Base-by-base conservation (phyloP, 1,140 invertebrate genomes). In the Orussus abietinus region DNA sequence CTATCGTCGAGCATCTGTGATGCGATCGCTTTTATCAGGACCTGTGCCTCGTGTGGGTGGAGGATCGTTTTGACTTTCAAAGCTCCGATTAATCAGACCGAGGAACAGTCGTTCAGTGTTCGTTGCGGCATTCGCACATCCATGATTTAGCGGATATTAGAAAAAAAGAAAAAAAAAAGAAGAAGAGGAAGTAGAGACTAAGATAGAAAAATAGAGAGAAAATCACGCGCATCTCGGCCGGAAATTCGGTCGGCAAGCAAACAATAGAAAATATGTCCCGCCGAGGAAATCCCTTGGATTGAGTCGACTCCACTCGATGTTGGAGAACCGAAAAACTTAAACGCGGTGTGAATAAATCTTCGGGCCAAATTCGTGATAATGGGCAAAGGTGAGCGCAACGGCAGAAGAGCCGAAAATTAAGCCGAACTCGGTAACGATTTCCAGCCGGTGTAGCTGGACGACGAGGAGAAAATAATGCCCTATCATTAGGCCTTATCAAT, bases 71-170 rank as follows among this genome's bases (percentile, higher is more conserved):
- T 10, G 2, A 38, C 32, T 40, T 38, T 47, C 15, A 15, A 42
- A 32, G 39, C 19, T 46, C 25, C 25, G 17, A 11, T 31, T 5
- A 30, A 40, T 37, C 39, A 6, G n/a, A 18, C 30, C 14, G 38
- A 46, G 22, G 40, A 47, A 42, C 51, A 45, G 41, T 28, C 43
- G 30, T 40, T 25, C 47, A 55, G 47, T 54, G 41, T 51, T 45
- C 36, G 38, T 13, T 41, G 47, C 25, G 47, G 36, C 26, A 47
- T 15, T 44, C 30, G n/a, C 12, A 38, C 38, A 51, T 39, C 41
- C 44, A 42, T 15, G 15, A 26, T n/a, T 49, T 52, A 38, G 4
- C 18, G 53, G 42, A 4, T 11, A 31, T 31, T 11, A 31, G 5
- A 31, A 12, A 12, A 12, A 31, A n/a, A 12, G 11, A 11, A 12